Evolutionary conservation across 2,888 invertebrate species (phyloP), one percentile per base, ranked within the genome.

Genomic region (Alcis repandata): DNA sequence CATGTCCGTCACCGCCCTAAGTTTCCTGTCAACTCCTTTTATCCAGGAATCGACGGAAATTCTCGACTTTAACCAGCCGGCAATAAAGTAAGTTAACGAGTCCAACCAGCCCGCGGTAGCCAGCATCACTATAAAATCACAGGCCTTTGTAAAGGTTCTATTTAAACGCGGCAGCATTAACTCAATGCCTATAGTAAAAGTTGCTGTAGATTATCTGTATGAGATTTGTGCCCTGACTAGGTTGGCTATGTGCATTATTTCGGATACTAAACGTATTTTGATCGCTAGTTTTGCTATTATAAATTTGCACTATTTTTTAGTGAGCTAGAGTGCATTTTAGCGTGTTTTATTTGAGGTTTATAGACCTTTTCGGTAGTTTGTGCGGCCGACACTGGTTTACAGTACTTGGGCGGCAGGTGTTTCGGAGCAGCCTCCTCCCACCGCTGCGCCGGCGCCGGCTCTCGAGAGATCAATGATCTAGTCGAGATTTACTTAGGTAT

Each of bases 381-480:
- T 74, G 66, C 57, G 64, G 70, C 67, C 64, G 71, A 84, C 85
- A 87, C 89, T 88, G 88, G 89, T 91, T 80, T 83, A 84, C 77
- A 87, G 91, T 90, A 89, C 92, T 89, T 89, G 92, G 92, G 92
- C 91, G 92, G 92, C 92, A 93, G 92, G 92, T 93, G 92, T 91
- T 89, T 85, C 87, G 84, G 72, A 78, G 76, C 86, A 77, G 89
- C 91, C 92, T 91, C 92, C 92, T 91, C 92, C 92, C 89, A 90
- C 88, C 67, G 56, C 71, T 83, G 86, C 86, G 83, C 87, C 85
- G 88, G 87, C 88, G 88, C 88, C 86, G 85, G 75, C 81, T 83
- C 85, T 83, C 84, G 84, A 82, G 85, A 87, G 92, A 92, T 90
- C 92, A 92, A 87, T 86, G 92, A 88, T 91, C 92, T 88, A 89